Base-by-base conservation (phyloP, 2,797 vertebrate species). In the Enteromius treurensis region DNA sequence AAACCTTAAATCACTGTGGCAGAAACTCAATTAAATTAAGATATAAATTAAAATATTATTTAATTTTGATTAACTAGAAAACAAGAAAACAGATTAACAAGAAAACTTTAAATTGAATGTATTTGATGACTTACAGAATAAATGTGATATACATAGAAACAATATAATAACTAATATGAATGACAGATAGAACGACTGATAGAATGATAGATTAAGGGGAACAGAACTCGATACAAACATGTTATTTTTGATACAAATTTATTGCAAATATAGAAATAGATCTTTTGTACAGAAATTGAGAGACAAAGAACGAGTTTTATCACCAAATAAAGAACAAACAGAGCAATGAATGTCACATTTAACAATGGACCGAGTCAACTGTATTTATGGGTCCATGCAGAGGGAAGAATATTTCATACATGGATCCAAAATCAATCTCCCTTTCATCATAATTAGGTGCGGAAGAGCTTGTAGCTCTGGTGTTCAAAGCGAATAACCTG, bases 261-360 rank as follows among this genome's bases (percentile, higher is more conserved):
- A 89, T 88, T 90, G 86, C 85, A 90, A 91, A 91, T 87, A 87
- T 82, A 89, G 80, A 91, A 88, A 85, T 81, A 82, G 58, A 88
- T 90, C 55, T 88, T 89, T 90, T 85, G 81, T 91, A 89, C 89
- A 89, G 86, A 89, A 85, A 87, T 83, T 51, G 77, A 85, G 86
- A 70, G 80, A 87, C 78, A 82, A 71, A 79, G 60, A 76, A 84
- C 79, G 79, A 47, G 29, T 82, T 77, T 67, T 58, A 40, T 51
- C 73, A 37, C 14, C 49, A 23, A 40, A 71, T 70, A 55, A 42
- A 7, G 32, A 55, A 13, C 17, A 32, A 3, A 81, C 60, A 58
- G 67, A 26, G 26, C 40, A 70, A 60, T 58, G 3, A 58, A 45
- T 15, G 51, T 78, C 82, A 53, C 60, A 45, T 11, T 62, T 26